Evolutionary conservation across 64 coral and sea anemone species (phyloP).

Genomic region (Montipora sp.): DNA sequence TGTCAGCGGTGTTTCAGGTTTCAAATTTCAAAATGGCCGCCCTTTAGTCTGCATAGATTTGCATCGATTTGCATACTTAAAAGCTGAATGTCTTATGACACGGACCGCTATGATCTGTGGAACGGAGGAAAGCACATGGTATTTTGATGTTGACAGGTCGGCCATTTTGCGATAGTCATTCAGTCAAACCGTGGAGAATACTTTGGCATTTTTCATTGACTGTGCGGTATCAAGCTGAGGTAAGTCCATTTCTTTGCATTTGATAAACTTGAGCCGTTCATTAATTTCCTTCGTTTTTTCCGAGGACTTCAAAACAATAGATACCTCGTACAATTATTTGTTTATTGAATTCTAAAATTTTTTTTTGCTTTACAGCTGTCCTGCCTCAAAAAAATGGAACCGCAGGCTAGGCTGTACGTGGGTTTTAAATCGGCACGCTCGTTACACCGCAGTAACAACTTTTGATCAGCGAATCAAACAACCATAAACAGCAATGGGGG

Average conservation of each 20-base stretch:
- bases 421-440: too few species aligned
- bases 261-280: constrained; percentile 22
- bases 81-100: constrained; percentile 41
- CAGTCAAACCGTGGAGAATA: not conserved
- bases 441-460: too few species aligned
- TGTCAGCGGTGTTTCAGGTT: constrained; percentile 45
- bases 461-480: not conserved
- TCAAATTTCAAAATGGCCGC: constrained; percentile 61
- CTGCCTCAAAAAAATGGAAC: constrained; percentile 1
- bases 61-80: constrained; percentile 18
- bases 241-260: constrained; percentile 27
- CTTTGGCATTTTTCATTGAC: not conserved
- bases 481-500: constrained; percentile 36
- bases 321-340: constrained; percentile 56
- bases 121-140: constrained; percentile 54
- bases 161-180: constrained; percentile 21
- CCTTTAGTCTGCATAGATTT: constrained; percentile 40
- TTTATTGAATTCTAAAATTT: constrained; percentile 40
- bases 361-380: constrained; percentile 20
- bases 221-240: not conserved
- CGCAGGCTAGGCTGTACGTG: too few species aligned
- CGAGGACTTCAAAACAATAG: constrained; percentile 50
- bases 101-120: constrained; percentile 39
- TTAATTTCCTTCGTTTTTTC: constrained; percentile 27
- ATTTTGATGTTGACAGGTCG: not conserved